A percentile compares a stretch with the other conserved stretches of the same genome.
phyloP scores from a whole-genome alignment of 30 jellyfish, hydroid and myxozoan species.

The Aurelia coerulea region DNA sequence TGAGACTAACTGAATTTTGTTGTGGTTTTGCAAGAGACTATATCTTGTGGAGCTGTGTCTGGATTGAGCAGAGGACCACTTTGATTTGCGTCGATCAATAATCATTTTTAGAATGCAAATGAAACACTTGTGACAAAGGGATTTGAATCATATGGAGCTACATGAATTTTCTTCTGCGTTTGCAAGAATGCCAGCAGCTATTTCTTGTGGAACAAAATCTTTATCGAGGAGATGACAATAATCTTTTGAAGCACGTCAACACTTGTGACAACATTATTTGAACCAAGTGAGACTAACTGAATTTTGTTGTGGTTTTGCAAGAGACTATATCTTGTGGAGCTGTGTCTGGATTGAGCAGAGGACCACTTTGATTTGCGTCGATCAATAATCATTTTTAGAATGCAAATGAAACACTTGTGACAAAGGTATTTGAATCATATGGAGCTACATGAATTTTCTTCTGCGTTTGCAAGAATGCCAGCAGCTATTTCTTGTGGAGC shows the following conservation, averaged over 20 bases:
- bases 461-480: too few relatives aligned
- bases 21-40: not conserved
- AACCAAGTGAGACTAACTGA: not conserved
- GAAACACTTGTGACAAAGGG: too few relatives aligned
- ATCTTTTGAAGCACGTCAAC: constrained; percentile 10
- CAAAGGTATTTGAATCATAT: too few relatives aligned
- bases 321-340: too few relatives aligned
- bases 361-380: constrained; percentile 2
- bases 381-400: too few relatives aligned
- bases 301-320: constrained; percentile 16
- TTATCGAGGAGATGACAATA: not conserved
- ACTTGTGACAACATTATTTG: not conserved
- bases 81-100: not conserved
- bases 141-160: too few relatives aligned
- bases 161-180: too few relatives aligned
- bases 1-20: constrained; percentile 1
- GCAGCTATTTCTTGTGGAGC: too few relatives aligned
- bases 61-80: not conserved
- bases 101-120: too few relatives aligned
- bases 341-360: not conserved
- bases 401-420: too few relatives aligned
- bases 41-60: not conserved
- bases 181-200: too few relatives aligned
- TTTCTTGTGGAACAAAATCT: not conserved
- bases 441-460: too few relatives aligned